A percentile compares a stretch with the other conserved stretches of the same genome.
Conservation (phyloP, 2,888 invertebrate species). For the Synergus japonicus region DNA sequence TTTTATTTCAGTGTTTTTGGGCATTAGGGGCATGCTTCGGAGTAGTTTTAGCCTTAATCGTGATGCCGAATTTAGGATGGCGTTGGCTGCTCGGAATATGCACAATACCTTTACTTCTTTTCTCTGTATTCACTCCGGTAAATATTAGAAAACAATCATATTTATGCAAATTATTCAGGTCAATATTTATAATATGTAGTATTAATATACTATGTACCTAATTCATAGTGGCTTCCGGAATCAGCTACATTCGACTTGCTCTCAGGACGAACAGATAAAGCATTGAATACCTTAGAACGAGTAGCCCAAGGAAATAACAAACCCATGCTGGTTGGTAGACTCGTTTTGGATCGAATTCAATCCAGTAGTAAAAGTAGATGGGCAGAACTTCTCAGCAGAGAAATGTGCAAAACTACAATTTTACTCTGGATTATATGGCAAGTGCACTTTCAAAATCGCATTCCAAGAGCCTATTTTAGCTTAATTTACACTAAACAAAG, state of each 20-base stretch:
- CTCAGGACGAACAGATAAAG: constrained; percentile 91
- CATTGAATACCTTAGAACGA: constrained; percentile 89
- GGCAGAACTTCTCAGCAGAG: constrained; percentile 87
- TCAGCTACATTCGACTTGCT: constrained; percentile 94
- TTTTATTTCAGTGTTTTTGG: constrained; percentile 90
- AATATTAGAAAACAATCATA: constrained; percentile 70
- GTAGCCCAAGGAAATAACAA: constrained; percentile 93
- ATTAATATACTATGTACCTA: not conserved
- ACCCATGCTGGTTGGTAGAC: constrained; percentile 90
- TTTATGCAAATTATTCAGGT: constrained; percentile 17
- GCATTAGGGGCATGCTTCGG: constrained; percentile 96
- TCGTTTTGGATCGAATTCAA: constrained; percentile 86
- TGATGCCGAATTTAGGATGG: constrained; percentile 96
- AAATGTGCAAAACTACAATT: constrained; percentile 89
- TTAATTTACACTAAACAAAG: constrained; percentile 13
- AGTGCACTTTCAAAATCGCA: constrained; percentile 55
- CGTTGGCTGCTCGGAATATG: constrained; percentile 95
- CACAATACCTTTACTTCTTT: constrained; percentile 90
- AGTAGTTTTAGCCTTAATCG: constrained; percentile 91
- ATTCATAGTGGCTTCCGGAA: constrained; percentile 92
- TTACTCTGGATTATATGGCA: constrained; percentile 97
- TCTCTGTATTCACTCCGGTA: constrained; percentile 89
- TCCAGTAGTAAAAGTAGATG: constrained; percentile 84
- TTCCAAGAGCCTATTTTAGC: constrained; percentile 8
- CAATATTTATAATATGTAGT: constrained; percentile 36